Base-by-base conservation (phyloP, 2,113 vertebrate genomes). In the Nesogale talazaci region DNA sequence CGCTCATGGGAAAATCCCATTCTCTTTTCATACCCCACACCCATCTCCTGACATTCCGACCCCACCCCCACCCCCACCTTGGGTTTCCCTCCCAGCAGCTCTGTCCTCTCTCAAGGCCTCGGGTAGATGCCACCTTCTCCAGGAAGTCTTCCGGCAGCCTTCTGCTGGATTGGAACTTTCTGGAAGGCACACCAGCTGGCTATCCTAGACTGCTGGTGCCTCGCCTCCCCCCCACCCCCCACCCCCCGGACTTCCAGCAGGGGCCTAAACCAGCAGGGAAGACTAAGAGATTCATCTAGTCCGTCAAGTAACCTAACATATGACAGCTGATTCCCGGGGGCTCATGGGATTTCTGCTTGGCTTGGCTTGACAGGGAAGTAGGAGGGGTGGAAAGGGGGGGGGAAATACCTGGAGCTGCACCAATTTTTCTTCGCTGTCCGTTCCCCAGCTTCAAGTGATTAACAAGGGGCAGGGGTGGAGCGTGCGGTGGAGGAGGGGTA, bases 61-160 rank as follows among this genome's bases (percentile, higher is more conserved):
- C n/a, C n/a, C n/a, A n/a, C n/a, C n/a, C n/a, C n/a, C n/a, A n/a
- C n/a, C n/a, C n/a, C n/a, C n/a, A n/a, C n/a, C n/a, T n/a, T n/a
- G n/a, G n/a, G n/a, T 57, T 57, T 57, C n/a, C n/a, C 27, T 34
- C 80, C 3, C 16, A 31, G 52, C 65, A 42, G 57, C 57, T 88
- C 72, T 61, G 46, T 22, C 61, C 56, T 77, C 69, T 78, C 83
- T 89, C 80, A 29, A 91, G 75, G n/a, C 86, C 52, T 0, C 1
- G 17, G 59, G 57, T n/a, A 76, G 34, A 57, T 61, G 57, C 42
- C 46, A 52, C 42, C 84, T 74, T 80, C 46, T 89, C 61, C 36
- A 90, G 75, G 96, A 87, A 78, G 70, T 61, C 56, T 19, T 36
- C 90, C 42, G 77, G 34, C 46, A 36, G 31, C 42, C 25, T 31